Evolutionary conservation across 2,888 invertebrate species (phyloP).

Genomic region (Deroplatys truncata): DNA sequence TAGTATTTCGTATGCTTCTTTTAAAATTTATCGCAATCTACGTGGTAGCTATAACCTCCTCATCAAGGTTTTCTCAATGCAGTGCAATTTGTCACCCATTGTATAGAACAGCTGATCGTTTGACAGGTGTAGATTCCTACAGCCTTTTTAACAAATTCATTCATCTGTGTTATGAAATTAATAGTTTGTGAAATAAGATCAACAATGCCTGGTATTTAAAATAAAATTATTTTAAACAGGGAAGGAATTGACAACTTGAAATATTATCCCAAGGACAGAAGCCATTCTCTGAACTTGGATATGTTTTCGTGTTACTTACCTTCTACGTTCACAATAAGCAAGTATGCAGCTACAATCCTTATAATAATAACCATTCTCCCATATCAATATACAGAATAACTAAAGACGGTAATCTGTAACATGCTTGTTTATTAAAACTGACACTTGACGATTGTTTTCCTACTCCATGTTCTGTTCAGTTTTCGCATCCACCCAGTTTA

Average conservation of each 20-base stretch:
- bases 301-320: constrained; percentile 21
- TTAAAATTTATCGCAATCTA: too few relatives aligned
- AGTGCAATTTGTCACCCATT: neutral
- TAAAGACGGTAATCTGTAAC: constrained; percentile 1
- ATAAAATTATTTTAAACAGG: neutral
- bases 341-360: constrained; percentile 30
- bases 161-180: neutral
- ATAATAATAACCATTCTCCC: constrained; percentile 34
- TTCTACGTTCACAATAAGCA: constrained; percentile 31
- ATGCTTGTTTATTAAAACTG: constrained; percentile 15
- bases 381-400: constrained; percentile 23
- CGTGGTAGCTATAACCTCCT: too few relatives aligned
- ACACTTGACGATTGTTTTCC: constrained; percentile 2
- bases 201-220: neutral
- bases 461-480: neutral
- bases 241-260: neutral
- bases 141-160: neutral
- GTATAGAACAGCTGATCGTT: neutral
- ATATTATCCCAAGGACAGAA: neutral
- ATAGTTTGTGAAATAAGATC: neutral
- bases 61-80: too few relatives aligned
- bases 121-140: neutral
- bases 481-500: constrained; percentile 23
- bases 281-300: neutral
- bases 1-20: too few relatives aligned